Base-by-base conservation (phyloP, 1,140 invertebrate species). In the Drosophila kikkawai region DNA sequence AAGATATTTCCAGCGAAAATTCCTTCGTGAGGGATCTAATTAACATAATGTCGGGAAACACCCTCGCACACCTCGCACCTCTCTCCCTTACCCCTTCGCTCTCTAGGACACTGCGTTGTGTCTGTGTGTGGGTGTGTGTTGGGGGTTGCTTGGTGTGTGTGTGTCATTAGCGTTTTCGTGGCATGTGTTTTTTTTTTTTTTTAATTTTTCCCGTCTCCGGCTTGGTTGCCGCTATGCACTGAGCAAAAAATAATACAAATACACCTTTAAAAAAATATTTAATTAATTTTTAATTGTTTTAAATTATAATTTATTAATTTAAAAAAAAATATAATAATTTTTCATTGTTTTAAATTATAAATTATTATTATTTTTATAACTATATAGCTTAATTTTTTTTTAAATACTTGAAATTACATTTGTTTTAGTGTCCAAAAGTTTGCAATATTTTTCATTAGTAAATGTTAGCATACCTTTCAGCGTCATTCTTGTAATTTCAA, bases 151-250 rank as follows among this genome's bases (percentile, higher is more conserved):
- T 69, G 36, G 41, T 36, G 58, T 82, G 51, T 56, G 41, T 84
- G 45, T 75, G 73, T 80, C 76, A 79, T 79, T 79, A 79, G 75
- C 66, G 67, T 84, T 75, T 74, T 64, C 63, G 56, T 71, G 75
- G 58, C 71, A 63, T 81, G 73, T 76, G 73, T 81, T 58, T 47
- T 53, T 70, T 59, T 51, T 47, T 22, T 50, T 36, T 55, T 55
- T 50, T 32, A 45, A 41, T 34, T 78, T 74, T 59, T 69, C 48
- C 60, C 63, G 26, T 26, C 71, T 53, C 45, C 44, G 50, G 61
- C 32, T 48, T 51, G 29, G 37, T 67, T 26, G 36, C 19, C 29
- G 7, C 15, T 32, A 7, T 39, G 19, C 34, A 45, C 65, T 9
- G 13, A 39, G 11, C 51, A 13, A 0, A 17, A 22, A 34, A 7